Evolutionary conservation across 2,797 vertebrate genomes (phyloP).

Genomic region (Chelonia mydas): DNA sequence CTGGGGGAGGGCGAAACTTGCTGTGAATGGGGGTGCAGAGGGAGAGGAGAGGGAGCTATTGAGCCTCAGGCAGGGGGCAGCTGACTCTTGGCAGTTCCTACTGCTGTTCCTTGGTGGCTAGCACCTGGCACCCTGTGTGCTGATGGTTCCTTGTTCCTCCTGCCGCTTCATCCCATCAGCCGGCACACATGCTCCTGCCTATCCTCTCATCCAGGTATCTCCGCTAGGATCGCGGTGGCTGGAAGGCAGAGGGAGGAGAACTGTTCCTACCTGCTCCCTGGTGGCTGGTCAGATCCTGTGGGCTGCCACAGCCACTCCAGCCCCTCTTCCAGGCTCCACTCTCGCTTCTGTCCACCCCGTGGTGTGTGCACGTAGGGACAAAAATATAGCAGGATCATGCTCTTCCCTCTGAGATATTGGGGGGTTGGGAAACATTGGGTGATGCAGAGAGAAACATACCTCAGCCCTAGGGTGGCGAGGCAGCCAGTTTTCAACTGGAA

Average conservation of each 20-base stretch:
- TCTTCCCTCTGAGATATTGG: neutral
- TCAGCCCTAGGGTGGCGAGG: neutral
- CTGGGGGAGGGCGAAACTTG: neutral
- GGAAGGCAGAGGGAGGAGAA: neutral
- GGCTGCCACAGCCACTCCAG: neutral
- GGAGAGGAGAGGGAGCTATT: neutral
- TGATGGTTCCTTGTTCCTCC: neutral
- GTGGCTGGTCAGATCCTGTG: neutral
- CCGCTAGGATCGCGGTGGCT: neutral
- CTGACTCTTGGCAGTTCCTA: neutral
- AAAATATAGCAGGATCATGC: neutral
- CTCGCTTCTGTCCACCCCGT: neutral
- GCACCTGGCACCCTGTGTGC: neutral
- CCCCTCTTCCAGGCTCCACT: neutral
- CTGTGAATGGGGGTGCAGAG: neutral
- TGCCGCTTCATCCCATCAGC: neutral
- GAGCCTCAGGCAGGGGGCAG: neutral
- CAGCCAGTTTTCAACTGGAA: too few relatives aligned
- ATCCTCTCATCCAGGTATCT: neutral
- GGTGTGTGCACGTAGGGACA: neutral
- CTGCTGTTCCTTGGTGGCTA: neutral
- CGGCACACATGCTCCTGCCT: neutral
- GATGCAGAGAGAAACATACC: neutral
- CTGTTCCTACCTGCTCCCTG: neutral
- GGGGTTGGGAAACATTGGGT: neutral